Percentiles rank a stretch among this genome's conserved stretches.
Conservation (phyloP, 1,140 invertebrate species). For the Homarus americanus region DNA sequence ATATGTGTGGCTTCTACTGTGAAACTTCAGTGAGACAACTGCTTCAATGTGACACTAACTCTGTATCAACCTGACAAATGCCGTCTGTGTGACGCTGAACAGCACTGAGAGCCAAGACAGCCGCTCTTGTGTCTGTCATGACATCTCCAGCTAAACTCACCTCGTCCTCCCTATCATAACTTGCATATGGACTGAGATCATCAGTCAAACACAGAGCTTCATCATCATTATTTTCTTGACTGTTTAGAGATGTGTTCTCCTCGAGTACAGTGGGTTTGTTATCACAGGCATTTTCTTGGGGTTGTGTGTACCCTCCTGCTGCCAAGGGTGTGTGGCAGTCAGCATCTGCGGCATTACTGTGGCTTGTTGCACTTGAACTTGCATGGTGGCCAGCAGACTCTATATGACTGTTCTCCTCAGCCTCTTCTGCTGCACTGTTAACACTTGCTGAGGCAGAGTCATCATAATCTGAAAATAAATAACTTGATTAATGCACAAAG, state of each 20-base stretch:
- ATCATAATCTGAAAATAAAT: background rate
- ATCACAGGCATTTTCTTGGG: slow-evolving; percentile 9
- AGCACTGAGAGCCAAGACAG: slow-evolving; percentile 43
- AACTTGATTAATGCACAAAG: background rate
- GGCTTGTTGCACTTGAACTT: background rate
- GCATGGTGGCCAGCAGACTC: background rate
- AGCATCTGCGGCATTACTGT: background rate
- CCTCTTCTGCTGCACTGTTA: background rate
- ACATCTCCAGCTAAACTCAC: slow-evolving; percentile 31
- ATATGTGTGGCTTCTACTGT: background rate
- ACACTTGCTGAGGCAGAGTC: background rate
- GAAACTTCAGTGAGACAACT: background rate
- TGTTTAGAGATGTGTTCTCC: background rate
- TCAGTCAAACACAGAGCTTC: background rate
- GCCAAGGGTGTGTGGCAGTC: background rate
- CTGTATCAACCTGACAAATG: slow-evolving; percentile 33
- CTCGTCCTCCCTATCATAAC: slow-evolving; percentile 6
- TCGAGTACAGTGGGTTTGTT: background rate
- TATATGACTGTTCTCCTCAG: background rate
- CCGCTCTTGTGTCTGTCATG: slow-evolving; percentile 43
- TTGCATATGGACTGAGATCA: background rate
- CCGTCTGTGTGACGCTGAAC: slow-evolving; percentile 38
- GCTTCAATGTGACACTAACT: slow-evolving; percentile 22
- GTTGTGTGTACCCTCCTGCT: background rate
- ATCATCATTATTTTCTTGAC: background rate